Percentiles rank a stretch among this genome's conserved stretches.
These are phyloP conservation scores for Therioaphis trifolii DNA, from an alignment of 2,888 invertebrate genomes.

Conservation along the genomic window DNA sequence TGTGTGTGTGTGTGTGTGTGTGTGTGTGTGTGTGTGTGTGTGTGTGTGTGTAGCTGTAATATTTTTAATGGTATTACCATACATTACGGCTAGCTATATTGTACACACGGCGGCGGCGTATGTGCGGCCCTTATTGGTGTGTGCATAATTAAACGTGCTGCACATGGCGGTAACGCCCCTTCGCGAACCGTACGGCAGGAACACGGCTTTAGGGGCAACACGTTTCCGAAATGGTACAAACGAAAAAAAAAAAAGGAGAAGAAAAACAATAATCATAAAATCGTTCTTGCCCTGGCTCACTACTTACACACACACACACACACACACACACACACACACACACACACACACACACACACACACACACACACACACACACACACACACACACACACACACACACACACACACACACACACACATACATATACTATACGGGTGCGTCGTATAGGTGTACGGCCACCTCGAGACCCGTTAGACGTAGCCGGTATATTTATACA, in stretches of 20 bases:
- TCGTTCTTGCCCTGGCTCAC: background rate
- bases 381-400: no score
- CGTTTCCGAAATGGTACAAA: conserved; percentile 33
- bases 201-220: conserved; percentile 47
- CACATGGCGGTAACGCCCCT: background rate
- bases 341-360: no score
- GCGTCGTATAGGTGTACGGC: background rate
- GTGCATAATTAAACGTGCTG: conserved; percentile 26
- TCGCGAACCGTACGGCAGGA: conserved; percentile 2
- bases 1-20: no score
- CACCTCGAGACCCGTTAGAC: background rate
- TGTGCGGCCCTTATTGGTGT: conserved; percentile 2
- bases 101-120: background rate
- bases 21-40: no score
- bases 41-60: background rate
- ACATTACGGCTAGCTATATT: background rate
- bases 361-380: no score
- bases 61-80: background rate
- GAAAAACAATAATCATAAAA: conserved; percentile 35
- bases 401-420: no score
- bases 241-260: background rate
- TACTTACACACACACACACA: background rate
- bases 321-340: no score
- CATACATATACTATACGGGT: no score
- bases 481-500: no score